Conservation (phyloP, 2,113 vertebrate species). For the Callionymus lyra region DNA sequence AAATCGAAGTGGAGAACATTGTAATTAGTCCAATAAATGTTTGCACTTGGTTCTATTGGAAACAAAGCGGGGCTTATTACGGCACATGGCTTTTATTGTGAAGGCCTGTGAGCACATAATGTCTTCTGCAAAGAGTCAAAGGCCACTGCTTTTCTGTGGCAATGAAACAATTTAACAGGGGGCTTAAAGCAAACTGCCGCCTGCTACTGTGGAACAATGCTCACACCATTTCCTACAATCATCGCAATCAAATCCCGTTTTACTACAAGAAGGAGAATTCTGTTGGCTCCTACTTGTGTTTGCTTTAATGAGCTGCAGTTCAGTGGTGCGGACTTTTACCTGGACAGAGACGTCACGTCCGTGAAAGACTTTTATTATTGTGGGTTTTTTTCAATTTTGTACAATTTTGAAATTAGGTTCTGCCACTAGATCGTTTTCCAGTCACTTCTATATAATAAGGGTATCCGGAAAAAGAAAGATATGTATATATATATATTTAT, state of each 20-base stretch:
- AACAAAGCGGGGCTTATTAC: conserved; percentile 66
- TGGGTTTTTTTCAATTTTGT: too few relatives aligned
- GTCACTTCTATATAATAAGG: too few relatives aligned
- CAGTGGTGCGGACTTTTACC: conserved; percentile 19
- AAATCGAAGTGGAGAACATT: conserved; percentile 52
- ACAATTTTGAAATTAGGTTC: too few relatives aligned
- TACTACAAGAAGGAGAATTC: too few relatives aligned
- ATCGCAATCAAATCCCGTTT: too few relatives aligned
- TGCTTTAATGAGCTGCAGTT: conserved; percentile 14
- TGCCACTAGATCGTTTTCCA: too few relatives aligned
- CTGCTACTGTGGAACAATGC: conserved; percentile 20
- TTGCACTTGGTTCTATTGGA: conserved; percentile 65
- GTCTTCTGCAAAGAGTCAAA: conserved; percentile 58
- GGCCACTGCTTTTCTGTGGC: conserved; percentile 49
- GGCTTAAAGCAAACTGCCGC: conserved; percentile 30
- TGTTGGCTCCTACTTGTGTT: too few relatives aligned
- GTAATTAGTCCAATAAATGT: conserved; percentile 74
- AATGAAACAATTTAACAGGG: conserved; percentile 60
- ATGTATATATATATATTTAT: too few relatives aligned
- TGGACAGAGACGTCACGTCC: conserved; percentile 11
- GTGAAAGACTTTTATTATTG: conserved; percentile 1
- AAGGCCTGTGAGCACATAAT: conserved; percentile 55
- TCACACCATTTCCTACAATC: too few relatives aligned
- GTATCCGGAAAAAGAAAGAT: too few relatives aligned
- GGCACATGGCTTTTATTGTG: conserved; percentile 55